These are phyloP conservation scores for Hippocampus zosterae DNA, from an alignment of 2,113 vertebrate species.

Conservation along the genomic window DNA sequence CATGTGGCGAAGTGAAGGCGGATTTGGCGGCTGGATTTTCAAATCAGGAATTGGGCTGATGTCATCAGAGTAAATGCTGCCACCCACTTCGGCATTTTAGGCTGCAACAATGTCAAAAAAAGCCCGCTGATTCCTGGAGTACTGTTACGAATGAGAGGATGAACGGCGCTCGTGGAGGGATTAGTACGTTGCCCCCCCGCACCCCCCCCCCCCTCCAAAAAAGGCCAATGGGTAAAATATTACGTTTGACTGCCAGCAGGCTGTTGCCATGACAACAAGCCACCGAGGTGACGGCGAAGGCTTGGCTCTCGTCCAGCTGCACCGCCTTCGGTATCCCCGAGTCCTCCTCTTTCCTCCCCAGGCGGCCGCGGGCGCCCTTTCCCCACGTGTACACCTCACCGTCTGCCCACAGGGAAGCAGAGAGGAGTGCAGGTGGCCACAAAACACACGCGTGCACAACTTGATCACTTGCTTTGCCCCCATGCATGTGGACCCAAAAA, in stretches of 20 bases:
- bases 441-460: conserved; percentile 11
- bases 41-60: no score
- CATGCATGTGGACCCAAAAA: no score
- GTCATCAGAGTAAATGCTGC: not conserved
- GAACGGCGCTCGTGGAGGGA: conserved; percentile 16
- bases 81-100: not conserved
- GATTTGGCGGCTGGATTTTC: no score
- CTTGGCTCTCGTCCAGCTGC: conserved; percentile 87
- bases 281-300: conserved; percentile 86
- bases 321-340: conserved; percentile 80
- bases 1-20: no score
- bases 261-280: conserved; percentile 98
- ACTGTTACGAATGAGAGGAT: conserved; percentile 23
- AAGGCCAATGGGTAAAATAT: conserved; percentile 70
- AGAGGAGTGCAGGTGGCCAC: conserved; percentile 2
- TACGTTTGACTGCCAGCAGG: conserved; percentile 89
- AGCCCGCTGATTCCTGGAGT: not conserved
- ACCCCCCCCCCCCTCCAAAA: conserved; percentile 12
- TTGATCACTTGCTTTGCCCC: no score
- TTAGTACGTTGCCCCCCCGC: conserved; percentile 23
- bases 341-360: conserved; percentile 90
- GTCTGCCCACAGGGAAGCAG: conserved; percentile 63
- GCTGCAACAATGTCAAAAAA: not conserved
- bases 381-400: conserved; percentile 96
- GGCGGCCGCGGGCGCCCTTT: conserved; percentile 91